Percentiles rank a stretch among this genome's conserved stretches.
phyloP scores from a whole-genome alignment of 2,888 invertebrate genomes.

The Amphipyra tragopoginis region DNA sequence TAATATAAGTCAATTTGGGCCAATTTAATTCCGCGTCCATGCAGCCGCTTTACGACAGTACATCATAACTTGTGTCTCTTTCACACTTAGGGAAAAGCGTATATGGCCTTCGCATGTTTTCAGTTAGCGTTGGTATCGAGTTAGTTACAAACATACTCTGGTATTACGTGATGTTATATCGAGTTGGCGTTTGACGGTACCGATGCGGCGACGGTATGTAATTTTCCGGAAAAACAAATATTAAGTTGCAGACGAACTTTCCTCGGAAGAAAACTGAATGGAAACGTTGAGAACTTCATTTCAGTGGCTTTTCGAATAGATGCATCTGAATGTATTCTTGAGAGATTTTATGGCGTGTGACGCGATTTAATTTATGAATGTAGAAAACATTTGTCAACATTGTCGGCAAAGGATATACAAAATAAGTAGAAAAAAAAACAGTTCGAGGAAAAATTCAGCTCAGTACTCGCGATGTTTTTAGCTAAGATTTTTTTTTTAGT shows the following conservation, averaged over 20 bases:
- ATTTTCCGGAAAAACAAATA: constrained; percentile 34
- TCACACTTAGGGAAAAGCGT: constrained; percentile 54
- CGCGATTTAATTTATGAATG: too few species aligned
- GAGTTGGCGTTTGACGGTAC: constrained; percentile 30
- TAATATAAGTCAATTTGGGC: constrained; percentile 88
- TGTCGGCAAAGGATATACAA: too few species aligned
- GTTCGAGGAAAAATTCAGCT: too few species aligned
- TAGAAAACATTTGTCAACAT: too few species aligned
- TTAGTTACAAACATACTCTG: constrained; percentile 62
- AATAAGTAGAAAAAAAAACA: too few species aligned
- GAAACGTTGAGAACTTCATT: constrained; percentile 2
- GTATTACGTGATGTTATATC: constrained; percentile 47
- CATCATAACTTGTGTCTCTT: constrained; percentile 68
- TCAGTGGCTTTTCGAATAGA: neutral
- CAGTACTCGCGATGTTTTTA: too few species aligned
- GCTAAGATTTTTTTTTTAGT: too few species aligned
- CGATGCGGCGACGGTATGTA: constrained; percentile 18
- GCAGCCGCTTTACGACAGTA: constrained; percentile 73
- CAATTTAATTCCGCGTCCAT: constrained; percentile 86
- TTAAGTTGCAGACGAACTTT: constrained; percentile 24
- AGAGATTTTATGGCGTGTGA: neutral
- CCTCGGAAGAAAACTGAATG: constrained; percentile 1
- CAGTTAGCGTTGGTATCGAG: constrained; percentile 59
- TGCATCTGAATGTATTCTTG: neutral
- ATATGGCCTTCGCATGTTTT: constrained; percentile 55